Evolutionary conservation across 1,140 invertebrate species (phyloP).

Genomic region (Drosophila simulans): DNA sequence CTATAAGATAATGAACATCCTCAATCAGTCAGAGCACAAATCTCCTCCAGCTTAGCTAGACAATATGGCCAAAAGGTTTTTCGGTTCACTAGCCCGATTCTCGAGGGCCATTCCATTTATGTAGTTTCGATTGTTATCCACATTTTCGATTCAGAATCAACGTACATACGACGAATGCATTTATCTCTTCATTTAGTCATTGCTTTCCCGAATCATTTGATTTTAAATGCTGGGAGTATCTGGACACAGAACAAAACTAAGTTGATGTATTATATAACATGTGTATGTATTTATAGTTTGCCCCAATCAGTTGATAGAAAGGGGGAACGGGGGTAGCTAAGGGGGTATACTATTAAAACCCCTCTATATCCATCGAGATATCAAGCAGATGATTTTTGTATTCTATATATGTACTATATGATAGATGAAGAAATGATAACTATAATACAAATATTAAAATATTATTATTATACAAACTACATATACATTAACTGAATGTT

Average conservation of each 20-base stretch:
- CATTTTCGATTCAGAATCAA: neutral
- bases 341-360: neutral
- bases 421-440: constrained; percentile 16
- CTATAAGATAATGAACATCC: constrained; percentile 6
- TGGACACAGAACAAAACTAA: neutral
- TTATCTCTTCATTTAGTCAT: constrained; percentile 20
- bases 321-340: neutral
- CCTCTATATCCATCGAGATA: constrained; percentile 19
- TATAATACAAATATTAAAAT: constrained; percentile 32
- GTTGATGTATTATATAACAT: neutral
- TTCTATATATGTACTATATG: constrained; percentile 35
- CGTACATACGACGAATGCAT: constrained; percentile 16
- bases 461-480: constrained; percentile 34
- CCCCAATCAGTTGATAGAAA: neutral
- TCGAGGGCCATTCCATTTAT: neutral
- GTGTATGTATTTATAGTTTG: neutral
- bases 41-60: constrained; percentile 5
- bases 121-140: neutral
- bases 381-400: constrained; percentile 40
- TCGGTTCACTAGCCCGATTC: neutral
- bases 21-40: constrained; percentile 17
- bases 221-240: neutral
- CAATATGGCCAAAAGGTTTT: constrained; percentile 10
- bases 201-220: neutral
- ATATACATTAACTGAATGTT: constrained; percentile 53